Base-by-base conservation (phyloP, 2,113 vertebrate species). In the Entelurus aequoreus region DNA sequence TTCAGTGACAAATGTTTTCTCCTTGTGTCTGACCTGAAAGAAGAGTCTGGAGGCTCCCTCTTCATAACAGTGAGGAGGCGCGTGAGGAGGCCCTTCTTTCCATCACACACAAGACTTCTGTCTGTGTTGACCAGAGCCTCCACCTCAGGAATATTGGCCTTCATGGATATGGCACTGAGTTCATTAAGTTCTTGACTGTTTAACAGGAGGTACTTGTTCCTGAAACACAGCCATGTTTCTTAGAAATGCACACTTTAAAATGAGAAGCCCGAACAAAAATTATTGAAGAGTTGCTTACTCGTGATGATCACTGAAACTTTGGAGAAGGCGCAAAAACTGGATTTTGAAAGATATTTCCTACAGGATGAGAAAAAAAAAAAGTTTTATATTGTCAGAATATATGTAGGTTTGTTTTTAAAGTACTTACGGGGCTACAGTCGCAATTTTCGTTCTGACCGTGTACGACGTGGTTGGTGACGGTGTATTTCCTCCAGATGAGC, bases 281-380 rank as follows among this genome's bases (percentile, higher is more conserved):
- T 35, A 15, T 48, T 4, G 36, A 16, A 19, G 3, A 5, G 4
- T 16, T 37, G 92, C 95, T 95, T 88, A 99, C 97, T 99, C 96
- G 0, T 99, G 97, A 78, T 99, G 96, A 81, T 99, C 97, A 59
- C 97, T 99, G 87, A 99, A 99, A 83, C 97, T 98, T 87, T 99
- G 97, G 49, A 99, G 93, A 58, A 99, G 92, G 75, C 97, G 90
- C 86, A 99, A 80, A 77, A 99, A 99, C 80, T 98, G 96, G 81
- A 99, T 99, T 89, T 99, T 99, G 80, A 99, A 90, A 59, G 97
- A 98, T 76, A 99, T 97, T 84, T 99, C 97, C 97, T 99, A 71
- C 55, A 80, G 66, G 71, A 65, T 1, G 59, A 69, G 49, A 67
- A 5, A 35, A 19, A 66, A 19, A 66, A 48, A 10, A 19, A 1